A percentile compares a stretch with the other conserved stretches of the same genome.
Conservation (phyloP, 2,113 vertebrate genomes). For the Rattus rattus region DNA sequence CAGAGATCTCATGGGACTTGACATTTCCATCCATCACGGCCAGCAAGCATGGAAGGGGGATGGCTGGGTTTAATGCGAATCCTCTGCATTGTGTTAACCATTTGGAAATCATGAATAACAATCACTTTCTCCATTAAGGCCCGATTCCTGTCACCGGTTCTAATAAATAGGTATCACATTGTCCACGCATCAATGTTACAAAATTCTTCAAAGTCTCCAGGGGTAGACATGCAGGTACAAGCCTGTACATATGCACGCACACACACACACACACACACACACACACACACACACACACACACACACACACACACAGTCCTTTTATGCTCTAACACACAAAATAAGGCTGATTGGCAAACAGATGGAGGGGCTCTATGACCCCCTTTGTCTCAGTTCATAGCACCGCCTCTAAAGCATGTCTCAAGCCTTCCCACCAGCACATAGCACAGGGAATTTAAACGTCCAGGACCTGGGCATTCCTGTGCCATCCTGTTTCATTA, state of each 20-base stretch:
- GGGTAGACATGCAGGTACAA: not conserved
- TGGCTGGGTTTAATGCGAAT: constrained; percentile 79
- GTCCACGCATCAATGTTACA: constrained; percentile 48
- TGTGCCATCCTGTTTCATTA: not conserved
- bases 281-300: not conserved
- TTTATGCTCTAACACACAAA: constrained; percentile 44
- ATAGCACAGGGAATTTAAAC: not conserved
- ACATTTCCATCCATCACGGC: constrained; percentile 77
- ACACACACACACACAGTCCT: not conserved
- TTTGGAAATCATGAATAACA: constrained; percentile 81
- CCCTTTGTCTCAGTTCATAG: not conserved
- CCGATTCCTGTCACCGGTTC: constrained; percentile 64
- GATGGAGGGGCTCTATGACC: not conserved
- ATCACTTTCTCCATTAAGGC: constrained; percentile 73
- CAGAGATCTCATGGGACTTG: constrained; percentile 72
- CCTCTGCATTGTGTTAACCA: constrained; percentile 78
- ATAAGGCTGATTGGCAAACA: not conserved
- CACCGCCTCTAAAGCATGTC: not conserved
- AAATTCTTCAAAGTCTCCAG: constrained; percentile 41
- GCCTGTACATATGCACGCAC: not conserved
- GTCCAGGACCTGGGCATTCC: not conserved
- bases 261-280: not conserved
- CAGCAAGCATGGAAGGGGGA: constrained; percentile 72
- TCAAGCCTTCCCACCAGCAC: not conserved
- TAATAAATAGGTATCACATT: constrained; percentile 72